Evolutionary conservation across 2,113 vertebrate species (phyloP), one percentile per base, ranked within the genome.

Genomic region (Aphelocoma coerulescens): DNA sequence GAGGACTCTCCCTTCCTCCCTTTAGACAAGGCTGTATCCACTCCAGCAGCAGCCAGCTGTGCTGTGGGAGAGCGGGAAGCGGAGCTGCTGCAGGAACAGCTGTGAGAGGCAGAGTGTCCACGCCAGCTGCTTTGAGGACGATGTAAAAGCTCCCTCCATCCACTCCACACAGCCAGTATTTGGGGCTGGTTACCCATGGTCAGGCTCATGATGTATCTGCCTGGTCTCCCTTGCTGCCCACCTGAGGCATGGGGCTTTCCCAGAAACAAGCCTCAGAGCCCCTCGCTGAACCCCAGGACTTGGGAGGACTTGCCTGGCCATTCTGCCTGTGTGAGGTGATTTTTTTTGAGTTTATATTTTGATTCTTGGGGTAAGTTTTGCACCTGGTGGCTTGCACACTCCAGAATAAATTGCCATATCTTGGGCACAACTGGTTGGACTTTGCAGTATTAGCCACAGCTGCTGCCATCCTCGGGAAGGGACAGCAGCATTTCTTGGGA

Each of bases 41-140:
- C 24, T 4, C 66, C 33, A 33, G 66, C 79, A 66, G 43, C 52
- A 16, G 43, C 54, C 58, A 65, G 59, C 7, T 33, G 30, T 4
- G 10, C 23, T 0, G 0, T 13, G 54, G 32, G 30, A 55, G 48
- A 69, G 11, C 0, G 0, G 2, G 12, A 5, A 5, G 32, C 0
- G 0, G 26, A 81, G 74, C 4, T 77, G 73, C 82, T 69, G 69
- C 89, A 83, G 75, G 35, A 77, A 11, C 1, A 18, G 30, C 63
- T 49, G 14, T 1, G 0, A 65, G 49, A 54, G 43, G 39, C 43
- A 69, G 86, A 32, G 20, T 46, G 44, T 33, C 7, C 7, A n/a
- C 2, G 3, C 24, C 2, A 18, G 41, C 11, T 6, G 1, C 41
- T 69, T 58, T 62, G 65, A 81, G 30, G 7, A 23, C 0, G 1